These are phyloP conservation scores for Iphiclides podalirius DNA, from an alignment of 2,888 invertebrate genomes.

Conservation along the genomic window DNA sequence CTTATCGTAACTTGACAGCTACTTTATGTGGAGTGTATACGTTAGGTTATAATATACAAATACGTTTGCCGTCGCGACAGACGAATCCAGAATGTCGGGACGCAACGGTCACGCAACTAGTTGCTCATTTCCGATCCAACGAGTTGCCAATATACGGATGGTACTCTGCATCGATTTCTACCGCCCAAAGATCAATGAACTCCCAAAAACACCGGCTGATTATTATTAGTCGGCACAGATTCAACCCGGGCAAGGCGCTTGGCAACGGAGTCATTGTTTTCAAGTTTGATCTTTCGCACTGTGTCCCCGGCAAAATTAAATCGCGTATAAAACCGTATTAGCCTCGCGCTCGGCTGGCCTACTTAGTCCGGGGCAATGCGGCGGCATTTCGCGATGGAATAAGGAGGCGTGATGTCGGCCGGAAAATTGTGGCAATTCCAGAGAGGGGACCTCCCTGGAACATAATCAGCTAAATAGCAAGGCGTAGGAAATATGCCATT, in stretches of 20 bases:
- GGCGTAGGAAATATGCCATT: constrained; percentile 42
- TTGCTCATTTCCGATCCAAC: constrained; percentile 60
- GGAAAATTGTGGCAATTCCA: constrained; percentile 72
- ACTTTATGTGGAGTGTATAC: too few species aligned
- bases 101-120: constrained; percentile 46
- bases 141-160: constrained; percentile 44
- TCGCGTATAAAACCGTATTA: constrained; percentile 48
- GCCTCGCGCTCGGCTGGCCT: constrained; percentile 44
- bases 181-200: constrained; percentile 29
- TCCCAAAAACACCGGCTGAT: neutral
- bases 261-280: constrained; percentile 23
- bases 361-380: constrained; percentile 49
- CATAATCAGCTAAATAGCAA: constrained; percentile 57
- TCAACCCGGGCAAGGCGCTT: constrained; percentile 14
- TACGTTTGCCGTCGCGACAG: neutral
- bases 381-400: constrained; percentile 65
- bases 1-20: constrained; percentile 3
- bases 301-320: constrained; percentile 54
- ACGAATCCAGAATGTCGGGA: constrained; percentile 16
- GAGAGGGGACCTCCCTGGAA: constrained; percentile 48
- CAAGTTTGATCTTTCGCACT: constrained; percentile 29
- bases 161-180: constrained; percentile 35
- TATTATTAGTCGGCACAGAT: constrained; percentile 23
- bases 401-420: constrained; percentile 62
- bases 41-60: too few species aligned